phyloP scores from a whole-genome alignment of 2,888 invertebrate genomes.

The Laspeyria flexula region DNA sequence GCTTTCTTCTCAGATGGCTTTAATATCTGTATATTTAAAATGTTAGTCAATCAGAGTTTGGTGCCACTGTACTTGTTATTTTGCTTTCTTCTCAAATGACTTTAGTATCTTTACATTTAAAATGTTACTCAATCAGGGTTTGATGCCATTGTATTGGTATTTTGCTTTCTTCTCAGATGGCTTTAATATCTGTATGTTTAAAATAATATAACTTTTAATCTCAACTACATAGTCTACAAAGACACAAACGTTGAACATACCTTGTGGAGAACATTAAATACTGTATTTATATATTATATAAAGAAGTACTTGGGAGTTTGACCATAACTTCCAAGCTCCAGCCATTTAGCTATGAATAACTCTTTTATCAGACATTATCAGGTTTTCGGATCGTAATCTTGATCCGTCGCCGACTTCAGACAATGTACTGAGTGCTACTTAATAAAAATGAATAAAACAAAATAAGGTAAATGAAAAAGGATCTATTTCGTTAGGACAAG shows the following conservation, averaged over 20 bases:
- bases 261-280: slow-evolving; percentile 8
- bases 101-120: slow-evolving; percentile 93
- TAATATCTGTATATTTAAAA: slow-evolving; percentile 90
- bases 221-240: slow-evolving; percentile 22
- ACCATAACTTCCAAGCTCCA: slow-evolving; percentile 2
- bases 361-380: slow-evolving; percentile 4
- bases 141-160: slow-evolving; percentile 25
- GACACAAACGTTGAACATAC: slow-evolving; percentile 19
- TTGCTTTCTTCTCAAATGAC: slow-evolving; percentile 99
- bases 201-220: slow-evolving; percentile 20
- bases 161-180: slow-evolving; percentile 36
- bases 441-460: slow-evolving; percentile 7
- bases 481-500: neutral
- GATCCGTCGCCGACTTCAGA: slow-evolving; percentile 1
- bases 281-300: slow-evolving; percentile 3
- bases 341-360: neutral
- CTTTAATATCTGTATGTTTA: slow-evolving; percentile 39
- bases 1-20: slow-evolving; percentile 99
- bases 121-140: slow-evolving; percentile 18
- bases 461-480: neutral
- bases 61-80: slow-evolving; percentile 88
- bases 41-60: slow-evolving; percentile 19
- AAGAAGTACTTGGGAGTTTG: neutral
- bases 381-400: slow-evolving; percentile 1
- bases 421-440: slow-evolving; percentile 2